A percentile compares a stretch with the other conserved stretches of the same genome.
Evolutionary conservation across 2,797 vertebrate genomes (phyloP).

Genomic region (Sebastolobus altivelis): DNA sequence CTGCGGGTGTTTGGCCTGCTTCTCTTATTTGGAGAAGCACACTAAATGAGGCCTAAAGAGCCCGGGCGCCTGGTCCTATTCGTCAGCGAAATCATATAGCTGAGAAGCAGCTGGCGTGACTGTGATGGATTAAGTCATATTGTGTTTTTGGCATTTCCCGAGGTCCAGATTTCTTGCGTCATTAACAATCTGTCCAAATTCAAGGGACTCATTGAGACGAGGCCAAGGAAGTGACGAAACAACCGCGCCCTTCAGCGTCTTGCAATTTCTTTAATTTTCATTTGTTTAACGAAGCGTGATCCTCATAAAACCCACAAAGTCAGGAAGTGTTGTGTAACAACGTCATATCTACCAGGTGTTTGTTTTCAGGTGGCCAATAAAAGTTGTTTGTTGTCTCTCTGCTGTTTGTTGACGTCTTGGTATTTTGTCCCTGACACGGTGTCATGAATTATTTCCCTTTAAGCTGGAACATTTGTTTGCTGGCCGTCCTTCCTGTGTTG

Average conservation of each 20-base stretch:
- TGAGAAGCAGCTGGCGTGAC: constrained; percentile 1
- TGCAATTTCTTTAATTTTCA: not conserved
- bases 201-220: not conserved
- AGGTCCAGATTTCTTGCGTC: not conserved
- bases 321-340: not conserved
- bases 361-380: not conserved
- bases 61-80: not conserved
- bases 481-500: not conserved
- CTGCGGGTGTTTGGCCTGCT: not conserved
- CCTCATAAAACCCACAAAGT: not conserved
- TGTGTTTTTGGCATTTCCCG: not conserved
- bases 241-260: not conserved
- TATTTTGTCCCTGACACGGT: not conserved
- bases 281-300: not conserved
- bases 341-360: not conserved
- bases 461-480: not conserved
- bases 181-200: not conserved
- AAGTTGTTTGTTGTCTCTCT: not conserved
- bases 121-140: not conserved
- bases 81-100: not conserved
- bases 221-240: not conserved
- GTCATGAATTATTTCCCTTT: not conserved
- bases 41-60: not conserved
- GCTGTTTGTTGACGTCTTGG: not conserved
- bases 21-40: not conserved